A percentile compares a stretch with the other conserved stretches of the same genome.
Evolutionary conservation across 2,113 vertebrate genomes (phyloP).

Genomic region (Alethe castanea): DNA sequence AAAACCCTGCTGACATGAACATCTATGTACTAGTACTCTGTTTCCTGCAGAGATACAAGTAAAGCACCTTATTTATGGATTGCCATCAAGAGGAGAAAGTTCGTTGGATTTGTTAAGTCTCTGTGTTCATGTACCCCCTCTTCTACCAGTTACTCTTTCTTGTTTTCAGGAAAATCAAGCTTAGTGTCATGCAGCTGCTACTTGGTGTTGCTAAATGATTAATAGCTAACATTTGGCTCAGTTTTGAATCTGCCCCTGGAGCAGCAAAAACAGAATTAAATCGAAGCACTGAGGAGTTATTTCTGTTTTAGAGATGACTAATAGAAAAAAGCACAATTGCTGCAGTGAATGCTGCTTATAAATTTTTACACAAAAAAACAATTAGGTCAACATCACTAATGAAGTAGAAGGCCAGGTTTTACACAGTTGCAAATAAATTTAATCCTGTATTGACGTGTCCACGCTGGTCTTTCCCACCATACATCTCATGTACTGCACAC

Average conservation of each 20-base stretch:
- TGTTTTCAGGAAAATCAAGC: neutral
- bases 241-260: neutral
- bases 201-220: neutral
- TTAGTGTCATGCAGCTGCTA: neutral
- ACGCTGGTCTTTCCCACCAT: neutral
- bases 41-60: neutral
- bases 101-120: neutral
- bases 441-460: accelerated
- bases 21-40: neutral
- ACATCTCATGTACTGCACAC: neutral
- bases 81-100: neutral
- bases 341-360: neutral
- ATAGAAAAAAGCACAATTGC: neutral
- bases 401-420: neutral
- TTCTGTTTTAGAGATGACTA: neutral
- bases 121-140: neutral
- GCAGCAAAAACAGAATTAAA: neutral
- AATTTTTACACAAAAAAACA: neutral
- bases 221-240: neutral
- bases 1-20: neutral
- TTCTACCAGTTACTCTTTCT: neutral
- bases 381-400: neutral
- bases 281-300: neutral
- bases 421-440: neutral
- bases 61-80: neutral